Evolutionary conservation across 2,797 vertebrate species (phyloP), one percentile per base, ranked within the genome.

Genomic region (Sebastiscus tertius): DNA sequence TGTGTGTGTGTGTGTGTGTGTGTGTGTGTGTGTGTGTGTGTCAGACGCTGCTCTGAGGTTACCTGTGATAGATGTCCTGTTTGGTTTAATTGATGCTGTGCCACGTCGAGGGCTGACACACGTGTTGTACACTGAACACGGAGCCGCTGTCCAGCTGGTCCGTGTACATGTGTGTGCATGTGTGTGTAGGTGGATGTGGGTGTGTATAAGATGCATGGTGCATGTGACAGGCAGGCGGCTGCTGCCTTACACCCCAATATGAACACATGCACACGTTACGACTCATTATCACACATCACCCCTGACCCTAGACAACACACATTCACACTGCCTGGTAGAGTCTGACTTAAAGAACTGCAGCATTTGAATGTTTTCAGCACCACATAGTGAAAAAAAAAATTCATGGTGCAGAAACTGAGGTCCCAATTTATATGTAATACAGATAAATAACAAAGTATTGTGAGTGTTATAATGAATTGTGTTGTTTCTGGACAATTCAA

Each of bases 41-140:
- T 84, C 18, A 58, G 77, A 64, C 36, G 56, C 33, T 77, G 69
- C 72, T 59, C 82, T 39, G 59, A 84, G 82, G 81, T 88, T 69
- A 82, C 73, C 81, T 49, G 49, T 91, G 86, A 91, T 91, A 75
- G 83, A 89, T 91, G 79, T 86, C 85, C 72, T 77, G 72, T 85
- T 88, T 85, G 63, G 54, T 83, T 80, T 91, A 92, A 91, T 90
- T 90, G 88, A 89, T 83, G 84, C 69, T 5, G 65, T 72, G 70
- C 75, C 65, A 65, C 46, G 12, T 87, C 22, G 70, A 76, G 72
- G 81, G 83, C 79, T 54, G 39, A 78, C 83, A 80, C 83, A 82
- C 80, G 85, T 86, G 84, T 80, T 76, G 42, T 84, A 58, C 77
- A 36, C 46, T 26, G n/a, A 78, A 88, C 79, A 56, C 5, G 3